phyloP scores from a whole-genome alignment of 2,797 vertebrate genomes.

The Microctenopoma steveboyesi region DNA sequence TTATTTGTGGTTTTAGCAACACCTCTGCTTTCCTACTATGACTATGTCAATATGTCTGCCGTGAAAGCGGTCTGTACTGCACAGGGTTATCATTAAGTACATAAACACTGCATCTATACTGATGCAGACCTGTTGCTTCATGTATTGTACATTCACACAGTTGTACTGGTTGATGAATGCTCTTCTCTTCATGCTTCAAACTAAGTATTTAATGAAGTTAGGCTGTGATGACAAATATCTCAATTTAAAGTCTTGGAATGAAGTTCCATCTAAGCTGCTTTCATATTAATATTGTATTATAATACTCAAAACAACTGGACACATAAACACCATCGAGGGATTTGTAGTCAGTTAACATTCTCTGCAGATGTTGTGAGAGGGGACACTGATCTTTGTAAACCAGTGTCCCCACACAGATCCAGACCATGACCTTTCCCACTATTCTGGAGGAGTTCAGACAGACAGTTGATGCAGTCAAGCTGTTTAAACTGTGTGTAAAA shows the following conservation, averaged over 20 bases:
- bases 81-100: background rate
- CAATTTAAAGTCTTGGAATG: background rate
- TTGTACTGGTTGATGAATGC: background rate
- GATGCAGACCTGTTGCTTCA: background rate
- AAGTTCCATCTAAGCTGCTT: background rate
- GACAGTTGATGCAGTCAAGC: background rate
- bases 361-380: slow-evolving; percentile 29
- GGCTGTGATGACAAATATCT: background rate
- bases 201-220: background rate
- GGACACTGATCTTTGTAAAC: slow-evolving; percentile 15
- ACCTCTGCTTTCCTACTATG: background rate
- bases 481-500: background rate
- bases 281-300: too few relatives aligned
- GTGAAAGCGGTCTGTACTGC: background rate
- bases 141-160: background rate
- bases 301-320: background rate
- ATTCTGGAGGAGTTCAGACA: background rate
- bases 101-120: background rate
- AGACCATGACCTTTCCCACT: slow-evolving; percentile 16
- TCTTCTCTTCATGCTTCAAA: background rate
- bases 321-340: slow-evolving; percentile 26
- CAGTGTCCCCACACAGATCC: slow-evolving; percentile 1
- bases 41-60: background rate
- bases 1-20: background rate
- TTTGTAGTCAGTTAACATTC: slow-evolving; percentile 10